A percentile compares a stretch with the other conserved stretches of the same genome.
Conservation (phyloP, 2,888 invertebrate genomes). For the Stenotaenia linearis region DNA sequence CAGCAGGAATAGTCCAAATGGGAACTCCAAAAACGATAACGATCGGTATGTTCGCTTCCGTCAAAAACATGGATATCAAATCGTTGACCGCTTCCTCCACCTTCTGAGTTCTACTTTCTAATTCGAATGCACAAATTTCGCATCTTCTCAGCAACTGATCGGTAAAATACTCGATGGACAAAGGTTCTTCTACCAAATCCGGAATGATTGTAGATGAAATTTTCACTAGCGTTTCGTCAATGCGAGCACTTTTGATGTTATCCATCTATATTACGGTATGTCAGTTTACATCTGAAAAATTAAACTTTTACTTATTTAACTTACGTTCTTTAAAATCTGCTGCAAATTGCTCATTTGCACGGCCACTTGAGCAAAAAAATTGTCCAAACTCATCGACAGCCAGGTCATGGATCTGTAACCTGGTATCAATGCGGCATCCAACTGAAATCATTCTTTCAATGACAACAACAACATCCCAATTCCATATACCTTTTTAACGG, state of each 20-base stretch:
- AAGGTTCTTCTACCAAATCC: slow-evolving; percentile 57
- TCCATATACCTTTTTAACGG: slow-evolving; percentile 56
- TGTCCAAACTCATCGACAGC: slow-evolving; percentile 68
- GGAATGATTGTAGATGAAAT: slow-evolving; percentile 60
- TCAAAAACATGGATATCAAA: slow-evolving; percentile 69
- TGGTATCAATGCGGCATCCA: slow-evolving; percentile 64
- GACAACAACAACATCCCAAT: slow-evolving; percentile 29
- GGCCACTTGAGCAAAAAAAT: slow-evolving; percentile 57
- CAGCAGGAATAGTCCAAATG: slow-evolving; percentile 18
- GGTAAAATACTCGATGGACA: slow-evolving; percentile 58
- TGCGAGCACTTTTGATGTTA: slow-evolving; percentile 69
- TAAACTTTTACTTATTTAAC: no score
- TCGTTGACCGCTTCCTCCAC: slow-evolving; percentile 71
- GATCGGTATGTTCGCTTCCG: slow-evolving; percentile 48
- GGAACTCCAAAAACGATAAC: background rate
- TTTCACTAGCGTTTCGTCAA: slow-evolving; percentile 61
- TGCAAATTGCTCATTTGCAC: slow-evolving; percentile 58
- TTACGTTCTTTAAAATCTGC: slow-evolving; percentile 28
- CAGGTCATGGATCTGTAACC: slow-evolving; percentile 72
- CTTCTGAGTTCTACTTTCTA: slow-evolving; percentile 58
- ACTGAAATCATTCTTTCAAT: slow-evolving; percentile 37
- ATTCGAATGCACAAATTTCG: slow-evolving; percentile 50
- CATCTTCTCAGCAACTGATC: slow-evolving; percentile 56
- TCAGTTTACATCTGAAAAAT: background rate
- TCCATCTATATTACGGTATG: slow-evolving; percentile 52